Conservation (phyloP, 2,888 invertebrate species). For the Apocheima hispidaria region DNA sequence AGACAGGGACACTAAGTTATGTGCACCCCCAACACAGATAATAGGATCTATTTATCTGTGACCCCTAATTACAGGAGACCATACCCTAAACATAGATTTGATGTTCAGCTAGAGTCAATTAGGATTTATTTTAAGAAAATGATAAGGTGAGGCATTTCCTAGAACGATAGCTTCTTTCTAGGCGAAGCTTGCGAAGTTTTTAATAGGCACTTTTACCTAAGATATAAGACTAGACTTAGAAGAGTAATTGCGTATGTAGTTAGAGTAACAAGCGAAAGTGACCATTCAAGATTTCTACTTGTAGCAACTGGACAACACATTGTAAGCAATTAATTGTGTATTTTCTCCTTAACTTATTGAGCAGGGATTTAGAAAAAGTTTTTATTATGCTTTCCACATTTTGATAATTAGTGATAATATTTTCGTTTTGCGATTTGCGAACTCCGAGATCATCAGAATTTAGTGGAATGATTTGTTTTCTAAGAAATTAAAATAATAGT, state of each 20-base stretch:
- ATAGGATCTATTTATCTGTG: too few relatives aligned
- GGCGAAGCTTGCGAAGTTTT: not conserved
- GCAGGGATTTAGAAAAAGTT: not conserved
- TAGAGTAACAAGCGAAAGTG: constrained; percentile 32
- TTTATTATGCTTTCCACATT: not conserved
- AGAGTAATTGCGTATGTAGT: constrained; percentile 28
- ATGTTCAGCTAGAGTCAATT: too few relatives aligned
- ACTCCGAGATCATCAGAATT: too few relatives aligned
- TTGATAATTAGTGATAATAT: not conserved
- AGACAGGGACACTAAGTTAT: too few relatives aligned
- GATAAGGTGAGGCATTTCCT: not conserved
- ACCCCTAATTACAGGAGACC: too few relatives aligned
- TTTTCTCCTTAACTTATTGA: constrained; percentile 10
- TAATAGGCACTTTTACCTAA: constrained; percentile 19
- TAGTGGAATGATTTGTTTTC: too few relatives aligned
- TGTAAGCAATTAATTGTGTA: constrained; percentile 31
- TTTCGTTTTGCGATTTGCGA: too few relatives aligned
- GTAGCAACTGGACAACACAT: constrained; percentile 13
- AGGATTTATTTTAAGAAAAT: too few relatives aligned
- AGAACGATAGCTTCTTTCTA: not conserved
- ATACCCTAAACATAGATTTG: too few relatives aligned
- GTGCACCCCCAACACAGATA: too few relatives aligned
- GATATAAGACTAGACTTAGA: constrained; percentile 8
- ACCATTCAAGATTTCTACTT: constrained; percentile 25
- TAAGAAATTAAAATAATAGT: too few relatives aligned